A percentile compares a stretch with the other conserved stretches of the same genome.
Conservation (phyloP, 2,797 vertebrate species). For the Melanotaenia pygmaea region DNA sequence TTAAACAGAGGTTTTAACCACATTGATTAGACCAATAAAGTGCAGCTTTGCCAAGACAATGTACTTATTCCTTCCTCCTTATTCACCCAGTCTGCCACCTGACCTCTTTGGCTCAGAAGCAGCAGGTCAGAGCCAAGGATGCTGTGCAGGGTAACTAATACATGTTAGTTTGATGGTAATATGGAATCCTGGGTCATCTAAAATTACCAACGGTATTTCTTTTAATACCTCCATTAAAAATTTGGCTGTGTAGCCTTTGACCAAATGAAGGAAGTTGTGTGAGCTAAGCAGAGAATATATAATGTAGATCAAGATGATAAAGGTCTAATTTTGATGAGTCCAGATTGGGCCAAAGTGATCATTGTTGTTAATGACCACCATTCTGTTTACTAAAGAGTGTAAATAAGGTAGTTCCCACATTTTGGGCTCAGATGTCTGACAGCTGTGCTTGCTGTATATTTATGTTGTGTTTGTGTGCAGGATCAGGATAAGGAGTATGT, state of each 20-base stretch:
- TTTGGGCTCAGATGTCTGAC: neutral
- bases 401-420: no score
- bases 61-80: neutral
- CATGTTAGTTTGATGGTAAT: neutral
- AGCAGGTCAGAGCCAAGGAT: neutral
- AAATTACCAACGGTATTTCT: neutral
- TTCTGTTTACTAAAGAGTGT: no score
- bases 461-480: constrained; percentile 51
- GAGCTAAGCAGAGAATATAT: neutral
- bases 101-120: neutral
- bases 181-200: neutral
- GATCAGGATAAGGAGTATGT: constrained; percentile 89
- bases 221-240: neutral
- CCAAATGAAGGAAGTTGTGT: neutral
- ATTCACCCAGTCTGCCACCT: neutral
- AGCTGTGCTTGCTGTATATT: no score
- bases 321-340: neutral
- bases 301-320: neutral
- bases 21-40: neutral
- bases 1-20: neutral
- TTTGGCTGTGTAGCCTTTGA: no score
- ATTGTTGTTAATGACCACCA: neutral
- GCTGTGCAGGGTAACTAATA: neutral
- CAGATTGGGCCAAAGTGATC: neutral
- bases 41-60: neutral